Conservation (phyloP, 2,113 vertebrate species). For the Silurus glanis region DNA sequence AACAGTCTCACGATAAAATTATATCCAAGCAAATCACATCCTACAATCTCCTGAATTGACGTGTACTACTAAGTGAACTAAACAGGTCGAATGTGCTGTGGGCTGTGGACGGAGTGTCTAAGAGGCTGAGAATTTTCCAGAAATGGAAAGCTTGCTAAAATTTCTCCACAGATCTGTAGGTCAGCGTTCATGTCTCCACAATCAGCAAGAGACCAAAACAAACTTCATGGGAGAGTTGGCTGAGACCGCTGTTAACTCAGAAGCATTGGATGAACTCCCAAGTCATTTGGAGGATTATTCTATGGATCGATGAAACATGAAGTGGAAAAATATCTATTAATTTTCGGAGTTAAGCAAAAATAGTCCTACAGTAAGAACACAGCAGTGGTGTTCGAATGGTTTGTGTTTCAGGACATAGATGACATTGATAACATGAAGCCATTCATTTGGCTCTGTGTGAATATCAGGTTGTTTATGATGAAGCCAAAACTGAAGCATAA, state of each 20-base stretch:
- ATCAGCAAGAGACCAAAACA: constrained; percentile 4
- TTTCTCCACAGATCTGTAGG: neutral
- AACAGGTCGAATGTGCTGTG: neutral
- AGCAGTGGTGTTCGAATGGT: neutral
- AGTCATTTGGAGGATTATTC: neutral
- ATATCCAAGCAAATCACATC: neutral
- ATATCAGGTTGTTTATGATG: constrained; percentile 11
- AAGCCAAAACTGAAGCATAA: neutral
- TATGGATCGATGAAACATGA: constrained; percentile 5
- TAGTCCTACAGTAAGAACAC: neutral
- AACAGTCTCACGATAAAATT: neutral
- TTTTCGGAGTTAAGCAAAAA: neutral
- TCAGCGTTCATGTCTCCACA: neutral
- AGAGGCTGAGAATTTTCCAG: neutral
- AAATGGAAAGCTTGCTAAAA: constrained; percentile 8
- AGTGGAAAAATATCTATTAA: neutral
- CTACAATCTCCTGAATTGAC: neutral
- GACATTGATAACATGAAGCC: neutral
- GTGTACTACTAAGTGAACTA: neutral
- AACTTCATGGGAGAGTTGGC: constrained; percentile 11
- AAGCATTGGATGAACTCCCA: neutral
- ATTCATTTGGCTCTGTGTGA: neutral
- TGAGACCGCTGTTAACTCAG: neutral
- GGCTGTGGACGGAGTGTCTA: neutral
- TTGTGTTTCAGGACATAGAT: constrained; percentile 6